Evolutionary conservation across 1,140 invertebrate species (phyloP).

Genomic region (Bicyclus anynana): DNA sequence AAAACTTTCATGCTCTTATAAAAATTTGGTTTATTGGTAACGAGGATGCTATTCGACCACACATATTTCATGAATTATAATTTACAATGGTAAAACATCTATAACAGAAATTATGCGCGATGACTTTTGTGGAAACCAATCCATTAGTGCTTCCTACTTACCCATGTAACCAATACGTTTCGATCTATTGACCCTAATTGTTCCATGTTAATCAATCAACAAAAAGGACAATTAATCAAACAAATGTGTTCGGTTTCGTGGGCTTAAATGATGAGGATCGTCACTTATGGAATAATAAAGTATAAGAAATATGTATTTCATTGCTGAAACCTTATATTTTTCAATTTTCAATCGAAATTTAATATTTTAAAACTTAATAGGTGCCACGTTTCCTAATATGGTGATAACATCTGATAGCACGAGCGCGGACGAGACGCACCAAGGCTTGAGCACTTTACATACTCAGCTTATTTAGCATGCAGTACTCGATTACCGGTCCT

Average conservation of each 20-base stretch:
- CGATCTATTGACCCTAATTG: conserved; percentile 33
- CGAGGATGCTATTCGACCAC: too few species aligned
- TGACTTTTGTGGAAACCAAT: neutral
- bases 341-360: too few species aligned
- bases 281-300: conserved; percentile 35
- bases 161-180: conserved; percentile 22
- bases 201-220: conserved; percentile 11
- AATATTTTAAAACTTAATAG: conserved; percentile 33
- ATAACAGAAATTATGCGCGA: too few species aligned
- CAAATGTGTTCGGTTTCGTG: neutral
- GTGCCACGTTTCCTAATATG: conserved; percentile 44
- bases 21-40: neutral
- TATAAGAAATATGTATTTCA: too few species aligned
- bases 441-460: conserved; percentile 39
- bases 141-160: neutral
- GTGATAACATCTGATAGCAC: conserved; percentile 38
- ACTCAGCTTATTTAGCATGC: conserved; percentile 48
- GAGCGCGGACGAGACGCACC: conserved; percentile 22
- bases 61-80: too few species aligned
- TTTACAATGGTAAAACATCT: too few species aligned
- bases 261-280: conserved; percentile 13
- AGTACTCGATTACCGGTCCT: conserved; percentile 42
- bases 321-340: too few species aligned
- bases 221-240: conserved; percentile 7
- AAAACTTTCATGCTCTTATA: too few species aligned